A percentile compares a stretch with the other conserved stretches of the same genome.
These are phyloP conservation scores for Tapirus terrestris DNA, from an alignment of 2,113 vertebrate genomes.

Conservation along the genomic window DNA sequence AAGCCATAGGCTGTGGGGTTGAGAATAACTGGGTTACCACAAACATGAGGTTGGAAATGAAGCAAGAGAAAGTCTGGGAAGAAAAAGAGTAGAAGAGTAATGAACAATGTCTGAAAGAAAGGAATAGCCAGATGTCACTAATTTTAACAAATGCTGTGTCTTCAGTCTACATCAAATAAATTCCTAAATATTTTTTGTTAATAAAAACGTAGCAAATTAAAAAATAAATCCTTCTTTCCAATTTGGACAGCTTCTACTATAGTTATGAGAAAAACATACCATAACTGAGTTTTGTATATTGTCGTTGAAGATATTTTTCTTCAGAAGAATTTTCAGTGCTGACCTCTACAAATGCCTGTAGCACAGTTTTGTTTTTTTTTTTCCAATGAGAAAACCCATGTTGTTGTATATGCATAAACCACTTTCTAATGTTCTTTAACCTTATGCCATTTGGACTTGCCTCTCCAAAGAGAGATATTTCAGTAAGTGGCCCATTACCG, in stretches of 20 bases:
- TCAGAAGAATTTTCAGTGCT: constrained; percentile 59
- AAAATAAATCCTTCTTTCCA: background rate
- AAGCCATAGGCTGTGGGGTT: background rate
- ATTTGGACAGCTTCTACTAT: constrained; percentile 54
- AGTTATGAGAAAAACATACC: constrained; percentile 58
- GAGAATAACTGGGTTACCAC: background rate
- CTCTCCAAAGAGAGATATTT: constrained; percentile 85
- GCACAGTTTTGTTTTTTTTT: constrained; percentile 28
- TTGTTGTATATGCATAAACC: constrained; percentile 66
- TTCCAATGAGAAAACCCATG: constrained; percentile 75
- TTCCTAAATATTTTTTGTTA: background rate
- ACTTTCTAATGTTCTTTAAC: constrained; percentile 85
- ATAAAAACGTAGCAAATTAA: constrained; percentile 51
- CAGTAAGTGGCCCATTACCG: constrained; percentile 88
- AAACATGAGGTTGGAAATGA: background rate
- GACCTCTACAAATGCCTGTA: constrained; percentile 75
- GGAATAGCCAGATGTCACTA: background rate
- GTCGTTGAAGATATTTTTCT: constrained; percentile 68
- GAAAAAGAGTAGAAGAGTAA: background rate
- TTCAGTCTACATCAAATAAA: constrained; percentile 4
- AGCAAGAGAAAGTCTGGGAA: background rate
- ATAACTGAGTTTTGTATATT: constrained; percentile 60
- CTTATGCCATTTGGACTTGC: constrained; percentile 79
- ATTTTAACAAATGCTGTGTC: constrained; percentile 48
- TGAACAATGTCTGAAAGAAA: background rate